Base-by-base conservation (phyloP, 2,797 vertebrate species). In the Paramormyrops hopkinsi region DNA sequence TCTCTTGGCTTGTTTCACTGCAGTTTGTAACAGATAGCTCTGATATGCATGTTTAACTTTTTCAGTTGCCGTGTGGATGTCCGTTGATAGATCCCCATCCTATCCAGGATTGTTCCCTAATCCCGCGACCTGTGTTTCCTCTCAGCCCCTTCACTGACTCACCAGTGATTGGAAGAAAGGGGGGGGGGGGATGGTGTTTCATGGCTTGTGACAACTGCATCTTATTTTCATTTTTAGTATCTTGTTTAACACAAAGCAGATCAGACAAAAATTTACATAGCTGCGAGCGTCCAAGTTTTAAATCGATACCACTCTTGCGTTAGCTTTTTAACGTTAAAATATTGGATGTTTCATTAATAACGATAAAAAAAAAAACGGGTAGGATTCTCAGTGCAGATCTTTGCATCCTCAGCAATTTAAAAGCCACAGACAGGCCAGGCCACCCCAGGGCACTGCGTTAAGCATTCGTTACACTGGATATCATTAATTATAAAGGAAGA, bases 381-480 rank as follows among this genome's bases (percentile, higher is more conserved):
- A 14, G 25, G 6, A 86, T 19, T 51, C 51, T 51, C 48, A 51
- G 37, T 65, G 29, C 62, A 33, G 41, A 5, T 65, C 59, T 8
- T 76, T 19, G 29, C 50, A 5, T 76, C 11, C 37, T 73, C 19
- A 59, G n/a, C 33, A 86, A 54, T 53, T 54, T 54, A 86, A 54
- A 17, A 51, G 84, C 11, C 48, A 56, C 4, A 37, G 50, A 86
- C n/a, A 37, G 3, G 29, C 51, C 14, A 3, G 22, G 85, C 17
- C 29, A 29, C 51, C 85, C 51, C 29, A 12, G 51, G 51, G 85
- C 22, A 3, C 25, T 54, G 51, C 51, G 51, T 54, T 86, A 41
- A 56, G 22, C 50, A 56, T 86, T 86, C 37, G 85, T 86, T 50
- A 86, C 51, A 54, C 48, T 56, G 85, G 53, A 86, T 56, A n/a